Base-by-base conservation (phyloP, 64 coral and sea anemone genomes). In the Astreopora myriophthalma region DNA sequence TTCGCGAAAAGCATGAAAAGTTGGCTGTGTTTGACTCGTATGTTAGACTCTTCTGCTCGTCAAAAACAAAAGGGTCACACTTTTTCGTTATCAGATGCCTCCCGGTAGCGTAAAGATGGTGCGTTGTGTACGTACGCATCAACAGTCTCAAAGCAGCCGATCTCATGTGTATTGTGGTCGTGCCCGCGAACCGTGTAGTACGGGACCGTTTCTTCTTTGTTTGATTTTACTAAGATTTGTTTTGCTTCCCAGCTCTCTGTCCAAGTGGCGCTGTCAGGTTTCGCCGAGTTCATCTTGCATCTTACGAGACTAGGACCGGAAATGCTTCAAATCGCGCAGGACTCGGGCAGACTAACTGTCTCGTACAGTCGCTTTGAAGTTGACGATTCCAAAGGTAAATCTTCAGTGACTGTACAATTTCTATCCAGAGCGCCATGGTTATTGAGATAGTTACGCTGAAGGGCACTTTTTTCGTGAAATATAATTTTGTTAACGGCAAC, bases 331-430 rank as follows among this genome's bases (percentile, higher is more conserved):
- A 90, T 99, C 38, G 94, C 93, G 19, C 97, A 93, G 48, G 97
- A 99, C 23, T 93, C 90, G n/a, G 97, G 97, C 26, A 74, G 97
- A 67, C 87, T 99, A 10, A 99, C 90, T 36, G 94, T 99, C 8
- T 91, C 89, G 10, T 99, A 99, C 76, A 96, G 87, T 57, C 95
- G 94, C 68, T 99, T 99, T 91, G 97, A 99, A 88, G 85, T 99
- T 20, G 97, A 99, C 71, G 97, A 99, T 37, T 91, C 82, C 1
- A 95, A 99, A 93, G 97, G 97, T 99, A 85, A 27, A 16, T 25
- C 14, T 34, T 36, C 1, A 16, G 11, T 0, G 31, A 70, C 30
- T 14, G 28, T 70, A 3, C 12, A 58, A 58, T 58, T 44, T 44
- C 3, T 44, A 11, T 11, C 40, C 40, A n/a, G n/a, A n/a, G n/a